Base-by-base conservation (phyloP, 2,888 invertebrate species). In the Onthophagus sagittarius region DNA sequence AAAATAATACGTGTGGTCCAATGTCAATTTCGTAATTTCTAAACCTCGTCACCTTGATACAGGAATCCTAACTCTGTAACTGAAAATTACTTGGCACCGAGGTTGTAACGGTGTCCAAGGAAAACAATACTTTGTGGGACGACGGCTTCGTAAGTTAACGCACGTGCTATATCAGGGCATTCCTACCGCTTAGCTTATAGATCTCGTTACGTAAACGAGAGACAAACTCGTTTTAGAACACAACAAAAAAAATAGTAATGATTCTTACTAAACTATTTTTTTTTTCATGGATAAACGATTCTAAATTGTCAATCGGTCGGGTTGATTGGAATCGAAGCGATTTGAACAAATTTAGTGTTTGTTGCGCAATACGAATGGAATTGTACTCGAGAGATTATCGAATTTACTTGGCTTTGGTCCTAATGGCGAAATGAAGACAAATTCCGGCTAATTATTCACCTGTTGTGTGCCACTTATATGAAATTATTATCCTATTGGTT, bases 71-170 rank as follows among this genome's bases (percentile, higher is more conserved):
- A 15, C 15, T 15, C 67, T 23, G 67, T 67, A 31, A 67, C 32
- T 67, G 5, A 67, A 67, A 63, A 31, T 71, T 62, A 71, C 73
- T 73, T 73, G 73, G 73, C 73, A 73, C 62, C 23, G 15, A 62
- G 7, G n/a, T 15, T 39, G 39, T 32, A 71, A 73, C 71, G 65
- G 53, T 69, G 71, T 67, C 32, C 67, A 71, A 73, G 71, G 67
- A 73, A 71, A 73, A 71, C 73, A 71, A 71, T 71, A 71, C 65
- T 14, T 15, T 31, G 32, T 67, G 31, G 67, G 67, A 15, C 67
- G 67, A 67, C 67, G 23, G 23, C 67, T 23, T 31, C 67, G n/a
- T 7, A 53, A 53, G 39, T 53, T 7, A 53, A 53, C 39, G 39
- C 39, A 53, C 39, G 39, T 53, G 39, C 39, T 53, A 53, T 53